phyloP scores from a whole-genome alignment of 30 jellyfish, hydroid and myxozoan species.

The Chironex yamaguchii region DNA sequence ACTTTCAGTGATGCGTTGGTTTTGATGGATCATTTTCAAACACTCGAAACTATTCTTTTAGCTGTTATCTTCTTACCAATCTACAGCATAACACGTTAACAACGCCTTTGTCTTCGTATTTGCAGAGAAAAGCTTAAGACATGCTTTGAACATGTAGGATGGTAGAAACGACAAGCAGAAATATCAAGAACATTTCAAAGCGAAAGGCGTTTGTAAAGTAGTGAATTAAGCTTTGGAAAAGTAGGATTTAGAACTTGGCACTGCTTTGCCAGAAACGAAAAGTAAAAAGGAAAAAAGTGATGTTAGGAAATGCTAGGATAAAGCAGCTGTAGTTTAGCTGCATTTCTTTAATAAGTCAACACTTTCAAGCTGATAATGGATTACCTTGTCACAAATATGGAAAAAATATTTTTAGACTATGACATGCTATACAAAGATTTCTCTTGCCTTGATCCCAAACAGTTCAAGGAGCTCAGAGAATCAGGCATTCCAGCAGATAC shows the following conservation, averaged over 20 bases:
- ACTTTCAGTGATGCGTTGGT: constrained; percentile 23
- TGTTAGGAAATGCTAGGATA: constrained; percentile 10
- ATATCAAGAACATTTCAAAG: constrained; percentile 16
- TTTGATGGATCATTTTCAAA: constrained; percentile 1
- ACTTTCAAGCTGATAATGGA: constrained; percentile 41
- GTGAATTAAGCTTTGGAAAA: constrained; percentile 23
- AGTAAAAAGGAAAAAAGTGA: not conserved
- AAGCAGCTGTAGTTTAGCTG: not conserved
- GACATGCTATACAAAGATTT: constrained; percentile 52
- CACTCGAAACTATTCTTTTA: constrained; percentile 1
- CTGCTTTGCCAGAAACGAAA: constrained; percentile 28
- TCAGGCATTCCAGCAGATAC: constrained; percentile 14
- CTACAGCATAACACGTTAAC: constrained; percentile 39
- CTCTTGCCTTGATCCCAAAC: constrained; percentile 55
- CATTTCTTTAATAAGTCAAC: not conserved
- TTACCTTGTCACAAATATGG: constrained; percentile 1
- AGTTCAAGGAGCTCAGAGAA: constrained; percentile 4
- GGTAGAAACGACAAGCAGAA: constrained; percentile 27
- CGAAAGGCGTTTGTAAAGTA: constrained; percentile 7
- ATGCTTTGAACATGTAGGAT: not conserved
- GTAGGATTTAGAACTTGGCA: constrained; percentile 21
- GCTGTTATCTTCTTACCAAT: constrained; percentile 27
- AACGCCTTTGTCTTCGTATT: not conserved
- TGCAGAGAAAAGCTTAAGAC: not conserved
- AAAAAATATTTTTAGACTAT: not conserved